Conservation (phyloP, 2,113 vertebrate genomes). For the Edolisoma coerulescens region DNA sequence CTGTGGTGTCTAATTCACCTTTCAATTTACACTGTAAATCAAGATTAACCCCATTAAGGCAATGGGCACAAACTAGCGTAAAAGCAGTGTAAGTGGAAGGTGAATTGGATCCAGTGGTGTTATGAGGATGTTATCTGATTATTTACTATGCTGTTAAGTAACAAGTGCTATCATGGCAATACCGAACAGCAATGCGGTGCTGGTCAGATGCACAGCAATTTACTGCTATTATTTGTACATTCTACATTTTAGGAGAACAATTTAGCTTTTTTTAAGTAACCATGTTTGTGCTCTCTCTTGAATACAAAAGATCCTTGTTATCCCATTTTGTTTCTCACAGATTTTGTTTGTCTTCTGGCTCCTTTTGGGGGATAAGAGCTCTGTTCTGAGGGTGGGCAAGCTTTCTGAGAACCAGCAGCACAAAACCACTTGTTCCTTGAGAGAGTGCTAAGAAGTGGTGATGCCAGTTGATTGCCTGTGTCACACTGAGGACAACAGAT, state of each 20-base stretch:
- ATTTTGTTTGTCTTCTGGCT: background rate
- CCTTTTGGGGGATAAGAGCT: background rate
- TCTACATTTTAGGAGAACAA: background rate
- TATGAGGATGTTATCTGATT: background rate
- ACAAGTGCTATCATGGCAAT: background rate
- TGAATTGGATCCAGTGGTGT: background rate
- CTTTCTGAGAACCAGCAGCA: background rate
- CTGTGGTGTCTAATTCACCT: background rate
- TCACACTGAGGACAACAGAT: background rate
- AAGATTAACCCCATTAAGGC: conserved; percentile 15
- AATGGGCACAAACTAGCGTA: background rate
- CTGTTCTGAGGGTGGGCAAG: background rate
- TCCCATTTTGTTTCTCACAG: background rate
- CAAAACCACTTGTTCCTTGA: background rate
- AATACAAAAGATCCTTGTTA: background rate
- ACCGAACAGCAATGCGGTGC: background rate
- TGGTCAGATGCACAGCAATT: background rate
- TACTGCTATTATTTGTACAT: background rate
- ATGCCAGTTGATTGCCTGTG: background rate
- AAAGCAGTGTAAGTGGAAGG: background rate
- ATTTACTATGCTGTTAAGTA: conserved; percentile 9
- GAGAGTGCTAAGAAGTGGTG: background rate
- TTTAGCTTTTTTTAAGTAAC: background rate
- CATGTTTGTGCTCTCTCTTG: background rate
- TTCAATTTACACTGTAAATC: background rate